Conservation (phyloP, 2,888 invertebrate species). For the Acrobasis consociella region DNA sequence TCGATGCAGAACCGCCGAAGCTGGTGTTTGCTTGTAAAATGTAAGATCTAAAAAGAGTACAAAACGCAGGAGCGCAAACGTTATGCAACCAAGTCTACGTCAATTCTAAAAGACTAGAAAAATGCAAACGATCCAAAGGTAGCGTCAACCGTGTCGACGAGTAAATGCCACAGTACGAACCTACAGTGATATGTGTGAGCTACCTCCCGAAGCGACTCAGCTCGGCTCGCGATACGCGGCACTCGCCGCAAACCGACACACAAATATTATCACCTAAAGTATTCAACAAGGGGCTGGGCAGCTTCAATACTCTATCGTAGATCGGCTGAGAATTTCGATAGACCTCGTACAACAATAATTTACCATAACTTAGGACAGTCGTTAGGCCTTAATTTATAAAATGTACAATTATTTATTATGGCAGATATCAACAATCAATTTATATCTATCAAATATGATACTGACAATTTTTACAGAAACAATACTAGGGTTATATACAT, state of each 20-base stretch:
- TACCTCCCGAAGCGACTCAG: slow-evolving; percentile 27
- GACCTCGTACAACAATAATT: slow-evolving; percentile 65
- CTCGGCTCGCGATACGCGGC: slow-evolving; percentile 12
- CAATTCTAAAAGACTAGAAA: slow-evolving; percentile 76
- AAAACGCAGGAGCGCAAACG: slow-evolving; percentile 49
- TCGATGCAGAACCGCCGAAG: too few relatives aligned
- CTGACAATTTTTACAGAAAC: slow-evolving; percentile 73
- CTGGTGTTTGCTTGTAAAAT: slow-evolving; percentile 36
- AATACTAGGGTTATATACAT: slow-evolving; percentile 60
- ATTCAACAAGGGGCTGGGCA: slow-evolving; percentile 56
- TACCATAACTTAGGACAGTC: slow-evolving; percentile 76
- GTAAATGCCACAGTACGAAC: slow-evolving; percentile 52
- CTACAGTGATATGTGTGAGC: slow-evolving; percentile 68
- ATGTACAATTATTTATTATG: slow-evolving; percentile 80
- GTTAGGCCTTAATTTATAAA: slow-evolving; percentile 79
- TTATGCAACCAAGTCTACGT: slow-evolving; percentile 56
- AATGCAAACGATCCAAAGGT: slow-evolving; percentile 75
- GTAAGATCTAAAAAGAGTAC: slow-evolving; percentile 45
- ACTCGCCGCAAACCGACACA: background rate
- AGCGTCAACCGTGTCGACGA: slow-evolving; percentile 45
- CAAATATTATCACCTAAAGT: slow-evolving; percentile 44
- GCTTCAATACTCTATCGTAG: slow-evolving; percentile 41
- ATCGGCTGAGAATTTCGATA: slow-evolving; percentile 52
- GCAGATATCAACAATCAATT: slow-evolving; percentile 81
- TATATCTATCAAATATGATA: slow-evolving; percentile 68